Conservation (phyloP, 2,888 invertebrate species). For the Eupeodes luniger region DNA sequence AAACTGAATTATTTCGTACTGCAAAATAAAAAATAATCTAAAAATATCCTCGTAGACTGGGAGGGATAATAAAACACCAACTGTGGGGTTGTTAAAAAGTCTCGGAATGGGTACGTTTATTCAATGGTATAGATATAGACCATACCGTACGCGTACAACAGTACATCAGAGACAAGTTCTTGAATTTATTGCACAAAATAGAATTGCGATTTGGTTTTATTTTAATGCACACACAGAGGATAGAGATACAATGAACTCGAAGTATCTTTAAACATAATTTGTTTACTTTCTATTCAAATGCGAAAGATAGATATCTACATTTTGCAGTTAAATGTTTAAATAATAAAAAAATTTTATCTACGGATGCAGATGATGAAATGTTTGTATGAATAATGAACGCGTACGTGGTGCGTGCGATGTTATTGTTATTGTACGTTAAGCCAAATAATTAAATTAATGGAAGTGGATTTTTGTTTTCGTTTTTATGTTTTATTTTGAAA, state of each 20-base stretch:
- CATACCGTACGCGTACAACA: not conserved
- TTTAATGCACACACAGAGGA: not conserved
- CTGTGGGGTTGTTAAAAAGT: not conserved
- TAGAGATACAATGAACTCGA: not conserved
- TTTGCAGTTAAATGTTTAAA: conserved; percentile 51
- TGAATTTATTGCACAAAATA: conserved; percentile 19
- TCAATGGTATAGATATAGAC: too few species aligned
- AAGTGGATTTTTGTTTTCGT: conserved; percentile 24
- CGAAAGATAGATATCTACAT: not conserved
- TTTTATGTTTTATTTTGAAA: conserved; percentile 34
- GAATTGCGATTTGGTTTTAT: conserved; percentile 13
- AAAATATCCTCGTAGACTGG: not conserved
- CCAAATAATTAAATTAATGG: conserved; percentile 56
- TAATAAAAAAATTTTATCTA: not conserved
- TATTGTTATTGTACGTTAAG: conserved; percentile 16
- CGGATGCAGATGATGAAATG: not conserved
- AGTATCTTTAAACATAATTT: not conserved
- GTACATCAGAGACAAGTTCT: not conserved
- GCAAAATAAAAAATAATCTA: conserved; percentile 10
- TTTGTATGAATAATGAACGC: not conserved
- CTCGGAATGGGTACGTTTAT: too few species aligned
- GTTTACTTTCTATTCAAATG: conserved; percentile 32
- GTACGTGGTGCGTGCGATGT: not conserved
- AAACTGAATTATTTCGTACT: not conserved
- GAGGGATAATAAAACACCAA: conserved; percentile 2